Evolutionary conservation across 2,888 invertebrate genomes (phyloP), one percentile per base, ranked within the genome.

Genomic region (Eristalinus sepulchralis): DNA sequence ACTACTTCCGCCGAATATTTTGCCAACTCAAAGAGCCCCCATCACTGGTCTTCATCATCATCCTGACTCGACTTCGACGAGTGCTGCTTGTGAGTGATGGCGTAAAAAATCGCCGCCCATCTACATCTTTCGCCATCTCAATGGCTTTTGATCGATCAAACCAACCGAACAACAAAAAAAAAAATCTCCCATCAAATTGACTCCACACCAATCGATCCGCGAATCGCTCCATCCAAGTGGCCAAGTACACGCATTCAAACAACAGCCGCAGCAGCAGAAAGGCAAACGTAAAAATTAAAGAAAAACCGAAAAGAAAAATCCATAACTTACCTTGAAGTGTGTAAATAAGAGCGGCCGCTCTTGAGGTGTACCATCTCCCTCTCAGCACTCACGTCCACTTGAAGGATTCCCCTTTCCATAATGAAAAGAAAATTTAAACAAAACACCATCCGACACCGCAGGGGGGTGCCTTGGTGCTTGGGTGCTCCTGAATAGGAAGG

Each of bases 321-420:
- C 83, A 83, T 79, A 79, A 79, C 79, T 83, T 68, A 83, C 71
- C 33, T 47, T 22, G 22, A 62, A 36, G 39, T 76, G 71, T 62
- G 33, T 83, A 78, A 78, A 83, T 78, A 83, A 78, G 57, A 72
- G 72, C 83, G 83, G 77, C 22, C 67, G 64, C 66, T 83, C 72
- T 57, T 10, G 62, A 83, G 71, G 70, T 10, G 31, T 60, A 20
- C 59, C 57, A 24, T 24, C 66, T 55, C 67, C 47, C 60, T 55
- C 31, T 27, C 70, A 66, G 68, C 81, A 64, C 47, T 66, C 70
- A 76, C 20, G 47, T 47, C 47, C 39, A 60, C 59, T 70, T 57
- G 11, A n/a, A 55, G 71, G 10, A 66, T 59, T 72, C 31, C 57
- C 59, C 59, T 47, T 53, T 66, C 33, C 47, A 79, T 71, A 71